Evolutionary conservation across 2,797 vertebrate genomes (phyloP), one percentile per base, ranked within the genome.

Genomic region (Epinephelus coioides): DNA sequence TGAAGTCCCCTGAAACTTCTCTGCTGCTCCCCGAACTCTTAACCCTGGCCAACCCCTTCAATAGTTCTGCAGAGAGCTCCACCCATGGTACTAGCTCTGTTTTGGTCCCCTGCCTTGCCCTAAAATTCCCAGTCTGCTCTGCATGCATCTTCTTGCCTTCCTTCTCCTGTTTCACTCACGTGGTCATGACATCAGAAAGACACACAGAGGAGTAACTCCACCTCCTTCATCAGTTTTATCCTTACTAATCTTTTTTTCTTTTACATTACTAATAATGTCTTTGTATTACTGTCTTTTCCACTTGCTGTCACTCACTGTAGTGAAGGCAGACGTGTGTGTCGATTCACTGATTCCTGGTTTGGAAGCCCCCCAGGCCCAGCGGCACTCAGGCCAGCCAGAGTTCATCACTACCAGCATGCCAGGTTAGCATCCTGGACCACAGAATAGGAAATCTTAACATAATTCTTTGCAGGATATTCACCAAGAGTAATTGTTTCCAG

Each of bases 281-380:
- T 75, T 73, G 23, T 72, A 18, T 76, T 17, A n/a, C 34, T 63
- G 11, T 73, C 34, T 46, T 57, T 69, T 64, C 47, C 44, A 69
- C 38, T 38, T 64, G 34, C 72, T 85, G 43, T 83, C 27, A 43
- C 40, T 73, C 65, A 38, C 15, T 79, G 6, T 83, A 63, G 97
- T 87, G 90, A 97, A 93, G 67, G 74, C 95, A 55, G 97, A 97
- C 2, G 79, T 96, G 73, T 95, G 94, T 66, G 95, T 97, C 88
- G 97, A 98, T 92, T 97, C 97, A 66, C 95, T 99, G 71, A 98
- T 99, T 70, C 96, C 97, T 2, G 97, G 98, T 91, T 95, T 99
- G 76, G 97, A 98, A 93, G 95, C 97, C 11, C 97, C 97, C 0
- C 90, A 94, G 90, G 87, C 96, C 57, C 97, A 96, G 81, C 93